A percentile compares a stretch with the other conserved stretches of the same genome.
Evolutionary conservation across 2,797 vertebrate genomes (phyloP).

Genomic region (Enteromius fasciolatus): DNA sequence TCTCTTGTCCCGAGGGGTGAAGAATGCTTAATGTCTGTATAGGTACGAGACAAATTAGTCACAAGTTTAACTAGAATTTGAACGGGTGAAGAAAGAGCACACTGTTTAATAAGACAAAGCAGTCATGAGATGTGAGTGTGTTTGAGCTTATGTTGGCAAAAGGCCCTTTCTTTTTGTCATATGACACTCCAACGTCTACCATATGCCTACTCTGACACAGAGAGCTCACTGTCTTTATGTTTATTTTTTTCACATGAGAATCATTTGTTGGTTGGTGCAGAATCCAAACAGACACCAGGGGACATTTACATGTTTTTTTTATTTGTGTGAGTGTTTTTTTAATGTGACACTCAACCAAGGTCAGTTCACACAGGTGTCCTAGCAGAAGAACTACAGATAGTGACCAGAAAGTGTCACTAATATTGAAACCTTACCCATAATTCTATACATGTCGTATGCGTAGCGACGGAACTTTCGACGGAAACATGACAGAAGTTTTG

Average conservation of each 20-base stretch:
- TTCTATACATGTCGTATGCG: neutral
- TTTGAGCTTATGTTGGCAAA: neutral
- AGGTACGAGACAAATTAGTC: conserved; percentile 25
- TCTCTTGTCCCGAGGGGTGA: neutral
- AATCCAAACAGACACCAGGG: neutral
- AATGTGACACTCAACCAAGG: neutral
- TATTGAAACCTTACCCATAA: neutral
- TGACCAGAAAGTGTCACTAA: neutral
- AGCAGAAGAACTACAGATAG: too few relatives aligned
- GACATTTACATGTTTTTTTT: neutral
- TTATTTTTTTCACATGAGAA: conserved; percentile 28
- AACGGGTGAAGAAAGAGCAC: neutral
- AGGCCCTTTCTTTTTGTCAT: conserved; percentile 26
- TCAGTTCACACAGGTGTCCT: neutral
- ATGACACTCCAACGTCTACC: conserved; percentile 22
- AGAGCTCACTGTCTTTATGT: conserved; percentile 18
- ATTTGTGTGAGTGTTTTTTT: too few relatives aligned
- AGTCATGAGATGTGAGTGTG: conserved; percentile 30
- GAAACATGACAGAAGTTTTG: too few relatives aligned
- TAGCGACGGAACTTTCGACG: too few relatives aligned
- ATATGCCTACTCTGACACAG: conserved; percentile 38
- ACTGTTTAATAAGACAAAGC: conserved; percentile 25
- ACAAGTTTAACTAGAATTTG: conserved; percentile 29
- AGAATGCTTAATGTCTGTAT: conserved; percentile 3
- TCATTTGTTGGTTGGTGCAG: neutral